Percentiles rank a stretch among this genome's conserved stretches.
These are phyloP conservation scores for Bradypus variegatus DNA, from an alignment of 2,797 vertebrate species.

Conservation along the genomic window DNA sequence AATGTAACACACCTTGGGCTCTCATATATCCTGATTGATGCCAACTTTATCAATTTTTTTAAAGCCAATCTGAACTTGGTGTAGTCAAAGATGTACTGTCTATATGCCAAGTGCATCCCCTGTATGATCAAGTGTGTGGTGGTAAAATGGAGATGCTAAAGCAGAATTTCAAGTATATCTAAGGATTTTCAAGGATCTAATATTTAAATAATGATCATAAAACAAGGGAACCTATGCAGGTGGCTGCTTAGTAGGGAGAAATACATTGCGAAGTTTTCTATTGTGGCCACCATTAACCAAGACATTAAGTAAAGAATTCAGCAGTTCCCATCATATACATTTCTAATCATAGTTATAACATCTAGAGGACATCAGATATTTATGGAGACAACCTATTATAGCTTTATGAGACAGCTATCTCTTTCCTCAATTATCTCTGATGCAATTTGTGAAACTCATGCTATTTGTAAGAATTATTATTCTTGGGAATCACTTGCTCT, in stretches of 20 bases:
- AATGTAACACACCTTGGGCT: not conserved
- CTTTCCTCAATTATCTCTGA: not conserved
- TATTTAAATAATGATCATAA: not conserved
- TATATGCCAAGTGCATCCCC: not conserved
- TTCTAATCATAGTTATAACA: not conserved
- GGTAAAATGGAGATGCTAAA: not conserved
- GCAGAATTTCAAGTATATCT: not conserved
- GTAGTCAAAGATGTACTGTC: not conserved
- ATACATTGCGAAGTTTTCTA: not conserved
- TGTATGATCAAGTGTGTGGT: not conserved
- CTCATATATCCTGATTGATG: not conserved
- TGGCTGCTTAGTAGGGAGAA: not conserved
- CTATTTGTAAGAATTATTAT: constrained; percentile 3
- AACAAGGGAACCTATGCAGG: not conserved
- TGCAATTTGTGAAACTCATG: not conserved
- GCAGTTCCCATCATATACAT: not conserved
- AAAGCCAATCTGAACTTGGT: not conserved
- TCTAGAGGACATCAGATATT: not conserved
- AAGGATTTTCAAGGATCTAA: not conserved
- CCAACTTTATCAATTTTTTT: not conserved
- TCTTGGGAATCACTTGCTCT: not conserved
- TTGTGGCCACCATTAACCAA: not conserved
- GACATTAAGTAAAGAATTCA: not conserved
- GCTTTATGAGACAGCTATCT: not conserved
- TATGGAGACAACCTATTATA: not conserved